A percentile compares a stretch with the other conserved stretches of the same genome.
Conservation (phyloP, 1,140 invertebrate genomes). For the Schlechtendalia chinensis region DNA sequence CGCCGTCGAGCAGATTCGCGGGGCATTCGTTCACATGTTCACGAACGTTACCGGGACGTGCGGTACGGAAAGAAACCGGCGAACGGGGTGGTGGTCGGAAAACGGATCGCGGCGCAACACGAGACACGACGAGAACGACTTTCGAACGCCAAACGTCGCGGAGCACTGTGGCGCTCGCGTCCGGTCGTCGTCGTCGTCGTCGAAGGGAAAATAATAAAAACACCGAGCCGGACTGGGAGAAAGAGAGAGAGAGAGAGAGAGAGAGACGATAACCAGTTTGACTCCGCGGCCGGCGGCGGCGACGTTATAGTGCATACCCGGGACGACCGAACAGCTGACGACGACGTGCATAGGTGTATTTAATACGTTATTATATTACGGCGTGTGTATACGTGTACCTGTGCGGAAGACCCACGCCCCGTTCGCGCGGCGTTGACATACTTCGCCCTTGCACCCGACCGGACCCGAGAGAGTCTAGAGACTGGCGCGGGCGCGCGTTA, state of each 20-base stretch:
- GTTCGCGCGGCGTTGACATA: slow-evolving; percentile 40
- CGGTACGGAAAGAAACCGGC: not conserved
- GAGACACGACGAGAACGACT: not conserved
- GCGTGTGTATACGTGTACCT: too few species aligned
- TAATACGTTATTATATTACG: not conserved
- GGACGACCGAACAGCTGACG: slow-evolving; percentile 34
- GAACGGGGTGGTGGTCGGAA: too few species aligned
- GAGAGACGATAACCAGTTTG: slow-evolving; percentile 36
- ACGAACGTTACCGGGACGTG: too few species aligned
- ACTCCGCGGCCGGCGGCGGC: not conserved
- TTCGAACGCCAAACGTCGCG: slow-evolving; percentile 1
- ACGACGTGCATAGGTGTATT: not conserved
- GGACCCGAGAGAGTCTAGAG: too few species aligned
- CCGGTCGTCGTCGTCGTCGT: not conserved
- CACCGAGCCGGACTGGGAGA: not conserved
- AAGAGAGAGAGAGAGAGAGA: not conserved
- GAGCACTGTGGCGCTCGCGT: not conserved
- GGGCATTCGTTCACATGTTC: not conserved
- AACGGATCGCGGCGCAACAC: not conserved
- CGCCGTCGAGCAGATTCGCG: slow-evolving; percentile 19
- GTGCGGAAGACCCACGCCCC: slow-evolving; percentile 29
- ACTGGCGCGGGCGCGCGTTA: too few species aligned
- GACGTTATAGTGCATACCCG: not conserved
- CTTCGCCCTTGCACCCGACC: slow-evolving; percentile 16
- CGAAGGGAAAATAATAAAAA: slow-evolving; percentile 42